Evolutionary conservation across 1,140 invertebrate species (phyloP), one percentile per base, ranked within the genome.

Genomic region (Cecropterus lyciades): DNA sequence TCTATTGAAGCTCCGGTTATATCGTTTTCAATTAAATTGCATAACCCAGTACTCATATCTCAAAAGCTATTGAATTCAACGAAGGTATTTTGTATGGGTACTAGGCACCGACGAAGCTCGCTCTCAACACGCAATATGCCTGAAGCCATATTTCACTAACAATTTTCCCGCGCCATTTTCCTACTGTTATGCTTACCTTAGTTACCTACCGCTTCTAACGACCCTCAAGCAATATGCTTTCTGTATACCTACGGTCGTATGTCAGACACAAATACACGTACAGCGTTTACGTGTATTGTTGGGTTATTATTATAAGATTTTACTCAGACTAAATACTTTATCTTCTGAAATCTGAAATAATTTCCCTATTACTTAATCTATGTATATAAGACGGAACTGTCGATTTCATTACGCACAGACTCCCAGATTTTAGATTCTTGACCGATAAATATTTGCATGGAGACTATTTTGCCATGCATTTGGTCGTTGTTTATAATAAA

Each of bases 131-230:
- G 57, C 57, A 60, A 60, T 60, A 49, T 20, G 27, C 45, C 30
- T 20, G 57, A 60, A 60, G 57, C 57, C 57, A 60, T 60, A 60
- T 60, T 60, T 60, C 16, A 60, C 45, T 49, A 49, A 48, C 45
- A 49, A 60, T 48, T 60, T 49, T 49, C 57, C 45, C 20, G 14
- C 17, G 45, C 45, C 45, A 37, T 60, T 60, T 60, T 48, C 57
- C 16, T 60, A 42, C 27, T 42, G 30, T 15, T 60, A 49, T 17
- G 45, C 53, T 49, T 15, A 27, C 16, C 16, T 27, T 49, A 52
- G 24, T 15, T 59, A 46, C 45, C 45, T 20, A 49, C 45, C 16
- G 10, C 14, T 46, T n/a, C 14, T 43, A 46, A 60, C 27, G 57
- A 59, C 27, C 43, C 20, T 57, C 13, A 30, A 27, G 42, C 42